A percentile compares a stretch with the other conserved stretches of the same genome.
These are phyloP conservation scores for Hipposideros armiger DNA, from an alignment of 2,113 vertebrate genomes.

Conservation along the genomic window DNA sequence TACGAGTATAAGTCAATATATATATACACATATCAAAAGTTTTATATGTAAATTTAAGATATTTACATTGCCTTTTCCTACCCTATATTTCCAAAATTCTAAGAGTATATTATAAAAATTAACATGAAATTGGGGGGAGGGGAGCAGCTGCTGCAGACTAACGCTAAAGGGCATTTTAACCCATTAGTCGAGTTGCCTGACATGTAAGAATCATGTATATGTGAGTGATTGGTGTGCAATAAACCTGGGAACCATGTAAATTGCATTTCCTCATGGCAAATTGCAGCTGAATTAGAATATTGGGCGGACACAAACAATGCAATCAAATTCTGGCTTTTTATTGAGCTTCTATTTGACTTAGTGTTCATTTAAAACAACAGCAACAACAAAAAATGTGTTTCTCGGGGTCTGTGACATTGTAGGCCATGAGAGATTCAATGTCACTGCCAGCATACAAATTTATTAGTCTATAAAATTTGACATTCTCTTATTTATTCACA, in stretches of 20 bases:
- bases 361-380: slow-evolving; percentile 82
- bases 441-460: slow-evolving; percentile 88
- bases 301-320: slow-evolving; percentile 89
- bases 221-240: slow-evolving; percentile 83
- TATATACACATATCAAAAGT: slow-evolving; percentile 2
- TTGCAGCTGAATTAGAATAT: slow-evolving; percentile 89
- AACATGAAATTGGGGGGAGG: slow-evolving; percentile 49
- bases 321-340: slow-evolving; percentile 89
- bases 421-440: slow-evolving; percentile 88
- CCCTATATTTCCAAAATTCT: slow-evolving; percentile 49
- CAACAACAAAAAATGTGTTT: slow-evolving; percentile 80
- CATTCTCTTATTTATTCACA: slow-evolving; percentile 93
- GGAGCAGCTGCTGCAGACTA: slow-evolving; percentile 65
- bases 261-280: slow-evolving; percentile 88
- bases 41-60: slow-evolving; percentile 65
- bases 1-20: slow-evolving; percentile 32
- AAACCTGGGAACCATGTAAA: slow-evolving; percentile 88
- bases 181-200: slow-evolving; percentile 81
- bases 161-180: slow-evolving; percentile 83
- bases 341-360: slow-evolving; percentile 87
- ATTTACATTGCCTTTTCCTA: slow-evolving; percentile 62
- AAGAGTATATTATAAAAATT: slow-evolving; percentile 50
- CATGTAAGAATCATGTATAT: slow-evolving; percentile 69
- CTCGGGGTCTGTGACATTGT: slow-evolving; percentile 88
- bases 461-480: slow-evolving; percentile 94